These are phyloP conservation scores for Didymodactylos carnosus DNA, from an alignment of 2,888 invertebrate genomes.

Conservation along the genomic window DNA sequence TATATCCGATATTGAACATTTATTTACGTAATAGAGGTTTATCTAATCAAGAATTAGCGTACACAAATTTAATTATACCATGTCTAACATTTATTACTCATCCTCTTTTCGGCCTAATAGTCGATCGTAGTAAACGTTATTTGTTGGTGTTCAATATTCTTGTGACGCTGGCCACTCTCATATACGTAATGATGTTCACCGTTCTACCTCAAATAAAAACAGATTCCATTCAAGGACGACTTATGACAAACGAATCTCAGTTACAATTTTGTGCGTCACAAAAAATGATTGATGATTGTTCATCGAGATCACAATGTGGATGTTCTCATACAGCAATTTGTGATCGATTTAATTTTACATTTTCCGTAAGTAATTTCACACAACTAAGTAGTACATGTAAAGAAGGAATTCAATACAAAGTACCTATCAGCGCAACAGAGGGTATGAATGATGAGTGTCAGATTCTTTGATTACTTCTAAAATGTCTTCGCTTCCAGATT, in stretches of 20 bases:
- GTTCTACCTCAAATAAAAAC: neutral
- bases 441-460: neutral
- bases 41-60: neutral
- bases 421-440: no score
- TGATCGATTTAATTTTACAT: neutral
- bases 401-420: no score
- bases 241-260: no score
- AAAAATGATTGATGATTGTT: neutral
- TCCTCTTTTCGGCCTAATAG: neutral
- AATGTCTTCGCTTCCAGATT: neutral
- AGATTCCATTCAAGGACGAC: neutral
- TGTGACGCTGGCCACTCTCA: neutral
- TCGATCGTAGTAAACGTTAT: neutral
- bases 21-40: neutral
- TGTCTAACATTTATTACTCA: neutral
- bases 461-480: neutral
- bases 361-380: no score
- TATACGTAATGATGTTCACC: neutral
- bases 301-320: neutral
- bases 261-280: neutral
- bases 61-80: neutral
- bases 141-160: neutral
- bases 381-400: no score
- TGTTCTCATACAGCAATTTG: neutral
- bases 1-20: neutral